Percentiles rank a stretch among this genome's conserved stretches.
phyloP scores from a whole-genome alignment of 2,888 invertebrate genomes.

The Lasioglossum villosulum region DNA sequence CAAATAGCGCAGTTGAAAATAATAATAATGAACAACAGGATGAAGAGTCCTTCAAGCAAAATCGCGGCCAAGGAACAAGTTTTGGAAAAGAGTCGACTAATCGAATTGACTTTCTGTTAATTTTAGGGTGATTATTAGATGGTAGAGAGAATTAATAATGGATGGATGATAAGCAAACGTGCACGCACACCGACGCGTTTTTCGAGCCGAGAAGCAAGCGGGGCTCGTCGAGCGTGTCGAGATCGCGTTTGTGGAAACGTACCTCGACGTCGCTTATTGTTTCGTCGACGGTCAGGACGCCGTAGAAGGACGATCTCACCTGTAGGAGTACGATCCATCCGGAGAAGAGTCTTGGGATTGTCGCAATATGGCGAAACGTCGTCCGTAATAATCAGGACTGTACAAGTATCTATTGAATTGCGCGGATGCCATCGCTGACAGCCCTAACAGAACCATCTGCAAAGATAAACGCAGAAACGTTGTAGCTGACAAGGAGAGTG shows the following conservation, averaged over 20 bases:
- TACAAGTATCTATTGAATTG: constrained; percentile 74
- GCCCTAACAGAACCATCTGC: constrained; percentile 71
- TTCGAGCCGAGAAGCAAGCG: constrained; percentile 48
- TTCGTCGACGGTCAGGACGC: constrained; percentile 41
- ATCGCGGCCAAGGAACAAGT: background rate
- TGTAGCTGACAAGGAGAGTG: no score
- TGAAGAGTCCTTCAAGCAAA: no score
- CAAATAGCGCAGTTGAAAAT: background rate
- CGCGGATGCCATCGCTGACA: constrained; percentile 70
- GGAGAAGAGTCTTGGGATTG: constrained; percentile 80
- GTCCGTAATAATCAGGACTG: constrained; percentile 73
- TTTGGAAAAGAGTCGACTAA: background rate
- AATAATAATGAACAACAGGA: background rate
- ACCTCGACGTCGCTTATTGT: constrained; percentile 50
- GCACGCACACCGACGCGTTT: constrained; percentile 35
- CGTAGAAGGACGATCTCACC: constrained; percentile 77
- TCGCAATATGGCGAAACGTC: constrained; percentile 80
- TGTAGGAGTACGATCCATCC: constrained; percentile 82
- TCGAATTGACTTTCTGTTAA: background rate
- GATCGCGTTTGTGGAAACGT: constrained; percentile 65
- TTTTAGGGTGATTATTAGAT: background rate
- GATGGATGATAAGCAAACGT: constrained; percentile 18
- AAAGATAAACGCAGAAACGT: background rate
- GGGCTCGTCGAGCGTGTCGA: constrained; percentile 67
- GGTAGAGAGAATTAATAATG: constrained; percentile 9